phyloP scores from a whole-genome alignment of 2,797 vertebrate genomes.

The Erithacus rubecula region DNA sequence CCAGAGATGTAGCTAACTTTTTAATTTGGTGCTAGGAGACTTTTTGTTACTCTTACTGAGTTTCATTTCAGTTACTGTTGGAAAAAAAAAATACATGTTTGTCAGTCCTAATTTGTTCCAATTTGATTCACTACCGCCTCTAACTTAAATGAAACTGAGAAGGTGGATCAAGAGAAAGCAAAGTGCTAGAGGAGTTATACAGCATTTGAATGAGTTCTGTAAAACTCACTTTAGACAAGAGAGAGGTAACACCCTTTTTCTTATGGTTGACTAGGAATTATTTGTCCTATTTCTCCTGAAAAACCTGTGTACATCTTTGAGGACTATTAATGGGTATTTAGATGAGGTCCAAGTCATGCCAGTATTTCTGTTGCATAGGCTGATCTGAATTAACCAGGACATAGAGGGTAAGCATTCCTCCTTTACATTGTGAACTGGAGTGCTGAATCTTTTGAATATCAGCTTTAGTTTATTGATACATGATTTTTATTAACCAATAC shows the following conservation, averaged over 20 bases:
- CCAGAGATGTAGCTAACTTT: background rate
- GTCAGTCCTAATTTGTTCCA: background rate
- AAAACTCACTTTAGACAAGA: background rate
- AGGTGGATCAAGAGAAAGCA: background rate
- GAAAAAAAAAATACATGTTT: background rate
- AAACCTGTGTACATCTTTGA: background rate
- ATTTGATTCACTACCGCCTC: background rate
- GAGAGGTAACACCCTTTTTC: background rate
- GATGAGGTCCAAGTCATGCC: background rate
- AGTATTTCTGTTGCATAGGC: background rate
- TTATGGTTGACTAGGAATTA: background rate
- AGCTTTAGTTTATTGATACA: background rate
- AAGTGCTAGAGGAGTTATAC: fast-evolving
- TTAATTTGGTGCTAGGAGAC: background rate
- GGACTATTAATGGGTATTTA: background rate
- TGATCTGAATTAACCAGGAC: background rate
- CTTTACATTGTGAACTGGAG: background rate
- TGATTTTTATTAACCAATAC: background rate
- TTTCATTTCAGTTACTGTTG: background rate
- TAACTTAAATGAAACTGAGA: background rate
- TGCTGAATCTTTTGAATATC: background rate
- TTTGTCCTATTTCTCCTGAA: background rate
- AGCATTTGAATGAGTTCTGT: background rate
- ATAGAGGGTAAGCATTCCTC: background rate
- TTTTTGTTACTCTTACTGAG: background rate